Evolutionary conservation across 2,888 invertebrate genomes (phyloP).

Genomic region (Ditylenchus weischeri): DNA sequence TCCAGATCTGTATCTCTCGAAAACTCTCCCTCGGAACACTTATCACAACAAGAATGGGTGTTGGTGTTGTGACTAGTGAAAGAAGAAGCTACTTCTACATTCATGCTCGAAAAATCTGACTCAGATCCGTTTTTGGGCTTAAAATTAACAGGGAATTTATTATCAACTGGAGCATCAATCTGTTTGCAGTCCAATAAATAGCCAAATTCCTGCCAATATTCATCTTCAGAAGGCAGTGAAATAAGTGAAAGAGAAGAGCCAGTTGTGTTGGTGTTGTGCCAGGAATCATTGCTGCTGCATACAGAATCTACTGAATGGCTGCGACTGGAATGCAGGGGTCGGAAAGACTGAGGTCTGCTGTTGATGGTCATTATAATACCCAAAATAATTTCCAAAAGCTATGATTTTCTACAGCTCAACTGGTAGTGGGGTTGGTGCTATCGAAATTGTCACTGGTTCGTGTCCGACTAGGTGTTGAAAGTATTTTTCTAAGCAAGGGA

Average conservation of each 20-base stretch:
- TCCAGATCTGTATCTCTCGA: conserved; percentile 8
- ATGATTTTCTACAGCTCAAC: neutral
- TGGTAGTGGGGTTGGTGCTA: too few species aligned
- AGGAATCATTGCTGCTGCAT: conserved; percentile 1
- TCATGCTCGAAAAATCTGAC: neutral
- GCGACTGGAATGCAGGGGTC: neutral
- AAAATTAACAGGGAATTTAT: neutral
- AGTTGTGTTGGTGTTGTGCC: conserved; percentile 1
- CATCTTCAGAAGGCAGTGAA: conserved; percentile 15
- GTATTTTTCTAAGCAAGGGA: too few species aligned
- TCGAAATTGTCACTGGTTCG: too few species aligned
- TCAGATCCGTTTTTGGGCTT: neutral
- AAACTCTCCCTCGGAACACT: neutral
- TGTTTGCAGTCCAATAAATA: conserved; percentile 19
- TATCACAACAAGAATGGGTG: neutral
- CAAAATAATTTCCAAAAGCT: neutral
- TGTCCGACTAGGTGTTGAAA: too few species aligned
- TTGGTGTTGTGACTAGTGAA: conserved; percentile 1
- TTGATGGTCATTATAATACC: neutral
- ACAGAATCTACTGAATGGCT: neutral
- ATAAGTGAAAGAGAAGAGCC: neutral
- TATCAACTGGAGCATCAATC: neutral
- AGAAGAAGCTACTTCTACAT: conserved; percentile 8
- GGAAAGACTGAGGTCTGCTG: neutral
- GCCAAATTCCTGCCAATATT: conserved; percentile 27